Conservation (phyloP, 2,888 invertebrate species). For the Dexiosoma caninum region DNA sequence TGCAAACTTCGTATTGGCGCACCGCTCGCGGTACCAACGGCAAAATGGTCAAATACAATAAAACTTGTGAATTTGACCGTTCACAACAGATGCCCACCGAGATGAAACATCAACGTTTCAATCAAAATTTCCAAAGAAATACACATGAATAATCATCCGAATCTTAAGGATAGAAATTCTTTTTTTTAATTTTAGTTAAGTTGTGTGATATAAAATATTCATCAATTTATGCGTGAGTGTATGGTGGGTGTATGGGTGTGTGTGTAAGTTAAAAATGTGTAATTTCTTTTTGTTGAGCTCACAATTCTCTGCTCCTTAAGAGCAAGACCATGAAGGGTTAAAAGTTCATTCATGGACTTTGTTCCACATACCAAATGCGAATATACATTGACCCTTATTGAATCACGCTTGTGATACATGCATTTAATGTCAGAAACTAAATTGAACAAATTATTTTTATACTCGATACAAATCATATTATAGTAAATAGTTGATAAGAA, state of each 20-base stretch:
- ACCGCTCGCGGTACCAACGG: constrained; percentile 78
- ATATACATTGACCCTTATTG: background rate
- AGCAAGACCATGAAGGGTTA: background rate
- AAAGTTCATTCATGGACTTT: constrained; percentile 39
- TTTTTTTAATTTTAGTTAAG: too few species aligned
- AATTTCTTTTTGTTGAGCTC: too few species aligned
- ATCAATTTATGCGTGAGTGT: too few species aligned
- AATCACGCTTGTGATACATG: constrained; percentile 45
- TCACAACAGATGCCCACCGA: constrained; percentile 78
- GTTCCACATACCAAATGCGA: background rate
- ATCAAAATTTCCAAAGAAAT: constrained; percentile 68
- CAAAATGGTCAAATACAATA: constrained; percentile 80
- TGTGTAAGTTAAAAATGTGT: background rate
- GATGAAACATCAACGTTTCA: constrained; percentile 75
- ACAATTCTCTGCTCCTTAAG: too few species aligned
- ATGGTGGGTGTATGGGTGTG: background rate
- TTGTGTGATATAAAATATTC: too few species aligned
- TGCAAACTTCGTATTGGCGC: constrained; percentile 88
- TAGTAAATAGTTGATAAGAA: constrained; percentile 40
- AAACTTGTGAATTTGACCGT: constrained; percentile 81
- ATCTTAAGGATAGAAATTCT: background rate
- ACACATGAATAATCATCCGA: constrained; percentile 13
- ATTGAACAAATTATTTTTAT: constrained; percentile 34
- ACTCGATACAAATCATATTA: background rate
- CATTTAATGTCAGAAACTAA: constrained; percentile 10